A percentile compares a stretch with the other conserved stretches of the same genome.
These are phyloP conservation scores for Rattus rattus DNA, from an alignment of 2,113 vertebrate genomes.

Conservation along the genomic window DNA sequence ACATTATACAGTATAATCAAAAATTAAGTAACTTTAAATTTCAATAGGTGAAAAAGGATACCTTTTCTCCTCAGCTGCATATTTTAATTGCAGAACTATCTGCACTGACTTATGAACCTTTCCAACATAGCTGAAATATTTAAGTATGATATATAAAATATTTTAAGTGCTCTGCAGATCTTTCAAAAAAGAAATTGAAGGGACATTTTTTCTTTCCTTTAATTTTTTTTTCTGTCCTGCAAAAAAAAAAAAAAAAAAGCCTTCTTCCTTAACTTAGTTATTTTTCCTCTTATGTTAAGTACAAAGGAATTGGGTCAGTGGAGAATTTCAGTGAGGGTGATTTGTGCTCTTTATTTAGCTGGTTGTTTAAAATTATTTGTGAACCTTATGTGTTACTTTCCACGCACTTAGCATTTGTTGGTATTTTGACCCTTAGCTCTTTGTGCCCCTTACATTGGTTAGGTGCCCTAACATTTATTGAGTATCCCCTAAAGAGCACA, in stretches of 20 bases:
- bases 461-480: background rate
- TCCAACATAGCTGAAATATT: conserved; percentile 67
- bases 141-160: conserved; percentile 66
- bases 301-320: conserved; percentile 29
- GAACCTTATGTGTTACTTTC: background rate
- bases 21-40: conserved; percentile 78
- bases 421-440: background rate
- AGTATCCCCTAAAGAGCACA: background rate
- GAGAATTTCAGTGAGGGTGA: background rate
- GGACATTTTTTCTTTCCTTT: background rate
- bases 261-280: conserved; percentile 11
- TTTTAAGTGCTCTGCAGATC: conserved; percentile 49
- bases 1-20: conserved; percentile 66
- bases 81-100: conserved; percentile 75
- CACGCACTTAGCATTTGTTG: background rate
- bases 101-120: conserved; percentile 55
- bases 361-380: background rate
- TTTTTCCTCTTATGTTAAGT: conserved; percentile 40
- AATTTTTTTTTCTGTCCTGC: background rate
- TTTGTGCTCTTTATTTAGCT: background rate
- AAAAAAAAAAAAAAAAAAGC: background rate
- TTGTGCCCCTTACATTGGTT: background rate
- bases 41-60: conserved; percentile 27
- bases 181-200: conserved; percentile 71
- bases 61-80: conserved; percentile 62